Evolutionary conservation across 1,140 invertebrate genomes (phyloP), one percentile per base, ranked within the genome.

Genomic region (Drosophila miranda): DNA sequence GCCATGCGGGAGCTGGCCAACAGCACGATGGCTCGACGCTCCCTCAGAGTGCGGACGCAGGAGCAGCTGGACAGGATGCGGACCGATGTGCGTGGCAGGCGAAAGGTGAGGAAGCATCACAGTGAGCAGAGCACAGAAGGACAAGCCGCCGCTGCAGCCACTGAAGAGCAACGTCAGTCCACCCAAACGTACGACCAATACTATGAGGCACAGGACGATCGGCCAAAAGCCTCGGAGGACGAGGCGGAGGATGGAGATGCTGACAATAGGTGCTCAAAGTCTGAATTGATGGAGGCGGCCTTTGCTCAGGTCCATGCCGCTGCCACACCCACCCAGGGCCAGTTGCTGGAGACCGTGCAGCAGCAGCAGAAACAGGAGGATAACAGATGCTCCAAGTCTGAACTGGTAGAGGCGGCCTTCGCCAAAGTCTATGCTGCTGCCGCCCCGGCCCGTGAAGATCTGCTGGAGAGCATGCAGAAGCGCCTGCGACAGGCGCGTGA

Each of bases 1-100:
- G 89, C 89, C 0, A 87, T 87, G 68, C 70, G 82, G 5, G 89
- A 90, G 43, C 28, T 90, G 23, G 79, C 89, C 26, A 90, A 80
- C 41, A 83, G 84, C 44, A 89, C 66, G 8, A 64, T 90, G 43
- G 73, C 84, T 2, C 67, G 89, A 6, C 75, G 89, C 9, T 90
- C 86, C 2, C 21, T 90, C 30, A 77, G 86, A 0, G 89, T 90
- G 2, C 73, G 83, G 2, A 75, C 74, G 0, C 82, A 80, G 30
- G 75, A 90, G 0, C 83, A 90, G 13, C 16, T 87, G 44, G 76
- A 89, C 6, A 69, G 78, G 9, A 88, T 88, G 83, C 83, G 83
- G 1, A 80, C 30, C 42, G 84, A 84, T 74, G 76, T 71, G 1
- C 62, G 72, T 9, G 72, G 72, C 0, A 79, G 51, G 14, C 58